These are phyloP conservation scores for Mastacembelus armatus DNA, from an alignment of 2,797 vertebrate genomes.

Conservation along the genomic window DNA sequence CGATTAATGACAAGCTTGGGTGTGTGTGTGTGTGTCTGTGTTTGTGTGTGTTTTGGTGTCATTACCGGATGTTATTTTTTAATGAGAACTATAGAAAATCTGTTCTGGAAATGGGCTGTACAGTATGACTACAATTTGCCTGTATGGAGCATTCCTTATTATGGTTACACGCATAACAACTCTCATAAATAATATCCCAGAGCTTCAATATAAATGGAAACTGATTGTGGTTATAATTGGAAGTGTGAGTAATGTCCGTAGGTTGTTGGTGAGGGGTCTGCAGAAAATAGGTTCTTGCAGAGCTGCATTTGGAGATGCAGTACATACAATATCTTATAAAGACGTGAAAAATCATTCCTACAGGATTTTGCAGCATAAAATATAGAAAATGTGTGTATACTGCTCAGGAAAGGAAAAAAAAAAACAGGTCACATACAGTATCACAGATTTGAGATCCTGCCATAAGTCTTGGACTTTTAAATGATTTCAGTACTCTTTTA, in stretches of 20 bases:
- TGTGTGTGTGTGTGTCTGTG: conserved; percentile 9
- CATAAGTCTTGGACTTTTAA: conserved; percentile 38
- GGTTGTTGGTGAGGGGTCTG: background rate
- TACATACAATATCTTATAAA: background rate
- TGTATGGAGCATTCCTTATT: background rate
- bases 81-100: conserved; percentile 44
- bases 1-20: conserved; percentile 31
- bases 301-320: background rate
- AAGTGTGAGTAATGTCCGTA: background rate
- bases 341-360: conserved; percentile 2
- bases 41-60: conserved; percentile 27
- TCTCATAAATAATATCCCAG: conserved; percentile 8
- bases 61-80: conserved; percentile 53
- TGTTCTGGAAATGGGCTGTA: background rate
- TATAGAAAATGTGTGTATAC: background rate
- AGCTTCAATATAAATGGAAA: conserved; percentile 2
- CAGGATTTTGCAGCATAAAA: conserved; percentile 21
- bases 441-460: conserved; percentile 18
- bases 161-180: background rate
- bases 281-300: background rate
- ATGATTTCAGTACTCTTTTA: conserved; percentile 15
- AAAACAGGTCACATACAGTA: conserved; percentile 27
- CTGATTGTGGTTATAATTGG: conserved; percentile 9
- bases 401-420: conserved; percentile 1
- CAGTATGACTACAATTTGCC: background rate